A percentile compares a stretch with the other conserved stretches of the same genome.
Conservation (phyloP, 2,113 vertebrate genomes). For the Globicephala melas region DNA sequence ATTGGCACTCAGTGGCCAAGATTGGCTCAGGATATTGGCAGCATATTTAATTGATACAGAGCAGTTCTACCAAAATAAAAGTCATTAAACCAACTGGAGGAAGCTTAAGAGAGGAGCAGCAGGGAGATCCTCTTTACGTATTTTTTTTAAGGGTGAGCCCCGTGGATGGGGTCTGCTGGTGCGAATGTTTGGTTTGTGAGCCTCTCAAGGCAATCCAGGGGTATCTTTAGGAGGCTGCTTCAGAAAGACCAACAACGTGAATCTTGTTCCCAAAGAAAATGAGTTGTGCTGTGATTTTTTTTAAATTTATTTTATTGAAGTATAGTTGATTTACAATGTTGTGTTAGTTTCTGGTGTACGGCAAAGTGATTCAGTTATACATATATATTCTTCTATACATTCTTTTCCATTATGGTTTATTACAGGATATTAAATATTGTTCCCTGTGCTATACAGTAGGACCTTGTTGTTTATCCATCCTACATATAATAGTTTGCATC, state of each 20-base stretch:
- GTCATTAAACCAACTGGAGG: background rate
- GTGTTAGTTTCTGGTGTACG: background rate
- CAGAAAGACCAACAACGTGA: background rate
- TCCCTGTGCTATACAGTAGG: background rate
- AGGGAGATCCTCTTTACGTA: background rate
- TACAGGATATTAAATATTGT: background rate
- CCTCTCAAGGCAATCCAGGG: background rate
- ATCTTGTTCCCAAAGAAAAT: background rate
- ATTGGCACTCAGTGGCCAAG: conserved; percentile 52
- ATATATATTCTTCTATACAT: background rate
- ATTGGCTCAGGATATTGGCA: conserved; percentile 29
- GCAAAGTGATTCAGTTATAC: background rate
- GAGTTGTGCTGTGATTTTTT: background rate
- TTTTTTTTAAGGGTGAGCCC: background rate
- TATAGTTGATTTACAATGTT: background rate
- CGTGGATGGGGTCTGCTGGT: background rate
- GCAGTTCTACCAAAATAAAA: conserved; percentile 49
- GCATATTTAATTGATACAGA: conserved; percentile 60
- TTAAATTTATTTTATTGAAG: background rate
- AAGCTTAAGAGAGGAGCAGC: background rate
- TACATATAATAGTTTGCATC: background rate
- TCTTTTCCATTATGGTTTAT: too few relatives aligned
- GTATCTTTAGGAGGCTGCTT: background rate
- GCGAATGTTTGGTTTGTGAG: background rate
- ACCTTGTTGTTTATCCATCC: background rate